phyloP scores from a whole-genome alignment of 2,797 vertebrate genomes.

The Leucoraja ocellata region DNA sequence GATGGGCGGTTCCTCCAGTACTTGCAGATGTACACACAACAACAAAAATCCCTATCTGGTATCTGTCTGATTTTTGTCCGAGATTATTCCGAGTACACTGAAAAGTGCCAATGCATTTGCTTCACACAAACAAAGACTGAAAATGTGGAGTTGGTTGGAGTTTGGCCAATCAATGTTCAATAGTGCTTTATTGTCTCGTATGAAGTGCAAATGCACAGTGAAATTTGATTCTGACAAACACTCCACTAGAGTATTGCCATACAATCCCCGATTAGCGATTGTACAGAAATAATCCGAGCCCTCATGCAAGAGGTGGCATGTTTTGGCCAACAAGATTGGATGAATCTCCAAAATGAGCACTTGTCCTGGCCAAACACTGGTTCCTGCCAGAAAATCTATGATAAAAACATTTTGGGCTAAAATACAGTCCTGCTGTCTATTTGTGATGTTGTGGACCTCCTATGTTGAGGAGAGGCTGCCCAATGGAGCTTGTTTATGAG shows the following conservation, averaged over 20 bases:
- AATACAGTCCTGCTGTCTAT: background rate
- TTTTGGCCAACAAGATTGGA: background rate
- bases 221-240: no score
- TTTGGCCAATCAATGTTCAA: background rate
- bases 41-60: background rate
- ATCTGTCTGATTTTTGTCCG: background rate
- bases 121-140: background rate
- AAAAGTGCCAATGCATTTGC: background rate
- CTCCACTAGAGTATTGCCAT: no score
- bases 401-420: background rate
- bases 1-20: no score
- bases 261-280: no score
- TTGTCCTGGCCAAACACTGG: background rate
- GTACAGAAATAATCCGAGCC: no score
- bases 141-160: background rate
- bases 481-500: no score
- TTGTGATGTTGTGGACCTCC: background rate
- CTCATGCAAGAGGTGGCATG: no score
- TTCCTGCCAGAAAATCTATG: background rate
- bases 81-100: background rate
- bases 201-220: no score
- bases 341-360: background rate
- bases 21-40: background rate
- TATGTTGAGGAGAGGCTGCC: background rate
- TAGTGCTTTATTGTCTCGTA: no score